Conservation (phyloP, 2,797 vertebrate species). For the Rhodeus uyekii region DNA sequence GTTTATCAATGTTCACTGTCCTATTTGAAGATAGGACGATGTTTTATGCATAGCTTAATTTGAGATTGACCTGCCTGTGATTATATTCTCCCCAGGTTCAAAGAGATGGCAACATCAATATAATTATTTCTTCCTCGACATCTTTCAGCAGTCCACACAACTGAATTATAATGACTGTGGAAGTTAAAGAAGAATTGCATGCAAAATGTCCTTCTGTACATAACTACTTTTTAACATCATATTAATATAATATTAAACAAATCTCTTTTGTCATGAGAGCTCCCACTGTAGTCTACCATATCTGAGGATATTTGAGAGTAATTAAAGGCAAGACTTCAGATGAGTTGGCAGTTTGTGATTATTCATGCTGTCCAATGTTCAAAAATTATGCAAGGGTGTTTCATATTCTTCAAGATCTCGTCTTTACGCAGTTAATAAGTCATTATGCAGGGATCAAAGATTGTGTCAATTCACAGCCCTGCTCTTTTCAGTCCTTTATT, state of each 20-base stretch:
- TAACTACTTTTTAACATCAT: background rate
- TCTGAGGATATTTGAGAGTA: background rate
- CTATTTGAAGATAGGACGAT: background rate
- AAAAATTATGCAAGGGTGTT: background rate
- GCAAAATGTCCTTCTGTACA: background rate
- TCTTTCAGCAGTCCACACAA: background rate
- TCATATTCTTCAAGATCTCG: constrained; percentile 13
- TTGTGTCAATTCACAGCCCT: background rate
- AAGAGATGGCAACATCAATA: background rate
- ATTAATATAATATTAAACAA: background rate
- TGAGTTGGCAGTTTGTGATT: background rate
- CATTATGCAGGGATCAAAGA: background rate
- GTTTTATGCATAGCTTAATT: background rate
- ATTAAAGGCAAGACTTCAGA: background rate
- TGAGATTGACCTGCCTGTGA: background rate
- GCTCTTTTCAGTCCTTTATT: background rate
- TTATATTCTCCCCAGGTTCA: background rate
- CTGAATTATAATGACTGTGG: background rate
- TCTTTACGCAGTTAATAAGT: background rate
- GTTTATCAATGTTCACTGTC: background rate
- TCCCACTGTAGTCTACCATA: background rate
- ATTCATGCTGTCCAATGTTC: background rate
- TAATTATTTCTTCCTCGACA: background rate
- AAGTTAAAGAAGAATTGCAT: background rate
- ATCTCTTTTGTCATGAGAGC: background rate